Evolutionary conservation across 2,888 invertebrate genomes (phyloP).

Genomic region (Clanis bilineata): DNA sequence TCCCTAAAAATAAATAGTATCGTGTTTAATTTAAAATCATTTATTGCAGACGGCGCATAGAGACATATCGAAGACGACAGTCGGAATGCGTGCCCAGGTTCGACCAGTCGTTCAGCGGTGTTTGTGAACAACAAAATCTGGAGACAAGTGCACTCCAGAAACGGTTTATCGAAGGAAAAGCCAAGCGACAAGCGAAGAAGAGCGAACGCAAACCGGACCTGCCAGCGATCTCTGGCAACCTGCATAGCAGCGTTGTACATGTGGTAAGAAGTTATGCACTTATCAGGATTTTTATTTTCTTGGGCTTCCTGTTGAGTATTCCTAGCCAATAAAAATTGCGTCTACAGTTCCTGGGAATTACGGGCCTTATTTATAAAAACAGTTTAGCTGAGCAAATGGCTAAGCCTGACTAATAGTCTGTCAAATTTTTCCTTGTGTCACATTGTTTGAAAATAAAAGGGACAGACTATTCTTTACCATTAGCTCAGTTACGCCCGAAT

Average conservation of each 20-base stretch:
- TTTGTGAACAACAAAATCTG: constrained; percentile 95
- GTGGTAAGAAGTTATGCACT: constrained; percentile 81
- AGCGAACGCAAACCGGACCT: constrained; percentile 81
- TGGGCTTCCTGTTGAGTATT: background rate
- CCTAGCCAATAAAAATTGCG: too few species aligned
- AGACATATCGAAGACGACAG: constrained; percentile 92
- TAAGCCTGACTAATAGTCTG: too few species aligned
- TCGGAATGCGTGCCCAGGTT: constrained; percentile 93
- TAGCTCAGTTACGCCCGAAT: too few species aligned
- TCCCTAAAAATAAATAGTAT: background rate
- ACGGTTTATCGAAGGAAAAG: constrained; percentile 94
- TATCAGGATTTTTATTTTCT: background rate
- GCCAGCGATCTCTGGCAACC: constrained; percentile 75
- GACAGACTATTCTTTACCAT: too few species aligned
- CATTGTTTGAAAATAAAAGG: too few species aligned
- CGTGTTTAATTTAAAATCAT: constrained; percentile 12
- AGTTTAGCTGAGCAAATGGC: too few species aligned
- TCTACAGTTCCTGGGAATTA: too few species aligned
- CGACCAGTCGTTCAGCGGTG: constrained; percentile 92
- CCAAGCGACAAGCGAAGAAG: constrained; percentile 93
- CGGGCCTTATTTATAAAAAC: too few species aligned
- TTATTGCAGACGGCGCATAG: constrained; percentile 88
- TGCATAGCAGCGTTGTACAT: constrained; percentile 87
- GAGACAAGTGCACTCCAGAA: constrained; percentile 94
- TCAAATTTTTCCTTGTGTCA: too few species aligned